Base-by-base conservation (phyloP, 2,113 vertebrate species). In the Danionella cerebrum region DNA sequence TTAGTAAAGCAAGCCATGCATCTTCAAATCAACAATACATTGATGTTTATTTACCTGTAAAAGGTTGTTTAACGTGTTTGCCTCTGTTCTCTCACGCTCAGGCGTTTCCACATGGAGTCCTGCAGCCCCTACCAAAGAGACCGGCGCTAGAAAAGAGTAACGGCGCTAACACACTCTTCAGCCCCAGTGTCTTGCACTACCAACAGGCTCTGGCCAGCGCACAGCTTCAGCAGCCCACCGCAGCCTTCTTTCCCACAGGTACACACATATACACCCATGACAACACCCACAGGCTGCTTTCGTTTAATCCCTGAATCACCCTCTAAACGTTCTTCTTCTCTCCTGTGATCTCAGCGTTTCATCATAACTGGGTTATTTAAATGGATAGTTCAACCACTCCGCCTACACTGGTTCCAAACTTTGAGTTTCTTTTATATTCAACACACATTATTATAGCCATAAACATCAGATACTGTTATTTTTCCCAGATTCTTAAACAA, bases 111-210 rank as follows among this genome's bases (percentile, higher is more conserved):
- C 93, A 94, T 36, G 91, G 94, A 80, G 85, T 95, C 84, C 91
- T 99, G 82, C 96, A 98, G 76, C 92, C 94, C 55, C 91, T 99
- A 94, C 94, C 96, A 95, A 99, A 99, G 94, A 96, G 96, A 92
- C 92, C 84, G 87, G 94, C 96, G 75, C 90, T 99, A 76, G 96
- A 99, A 87, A 99, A 99, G 86, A 94, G 87, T 88, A 96, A 92
- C 75, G 93, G 93, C 67, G 89, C 92, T 65, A 91, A 88, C 80
- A 84, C 93, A 55, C 86, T 97, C 82, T 97, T 98, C 85, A 97
- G 90, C 81, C 95, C 93, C 85, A 94, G 93, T 85, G 89, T 98
- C 84, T 87, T 99, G 90, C 95, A 99, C 87, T 99, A 98, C 85
- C 96, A 98, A 89, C 96, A 99, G 89, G 95, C 95, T 67, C 89